A percentile compares a stretch with the other conserved stretches of the same genome.
These are phyloP conservation scores for Eubasilissa regina DNA, from an alignment of 1,140 invertebrate genomes.

Conservation along the genomic window DNA sequence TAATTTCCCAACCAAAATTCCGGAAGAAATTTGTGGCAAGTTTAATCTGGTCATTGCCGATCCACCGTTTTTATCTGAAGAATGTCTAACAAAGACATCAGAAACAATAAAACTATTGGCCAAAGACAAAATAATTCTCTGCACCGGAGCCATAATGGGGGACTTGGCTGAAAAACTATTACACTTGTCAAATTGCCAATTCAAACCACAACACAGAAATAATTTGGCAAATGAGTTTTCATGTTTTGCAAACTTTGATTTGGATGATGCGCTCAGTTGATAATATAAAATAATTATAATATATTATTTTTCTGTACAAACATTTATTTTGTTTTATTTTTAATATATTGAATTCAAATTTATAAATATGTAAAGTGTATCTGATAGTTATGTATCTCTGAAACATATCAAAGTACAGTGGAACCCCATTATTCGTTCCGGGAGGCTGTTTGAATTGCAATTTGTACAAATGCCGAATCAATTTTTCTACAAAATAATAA, in stretches of 20 bases:
- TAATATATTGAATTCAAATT: not conserved
- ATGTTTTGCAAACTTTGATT: conserved; percentile 91
- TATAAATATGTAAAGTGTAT: too few species aligned
- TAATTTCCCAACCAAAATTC: conserved; percentile 83
- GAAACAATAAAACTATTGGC: conserved; percentile 84
- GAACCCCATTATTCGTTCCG: too few species aligned
- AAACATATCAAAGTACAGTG: too few species aligned
- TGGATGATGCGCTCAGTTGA: conserved; percentile 66
- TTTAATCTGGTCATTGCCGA: conserved; percentile 94
- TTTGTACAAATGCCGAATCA: too few species aligned
- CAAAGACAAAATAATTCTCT: conserved; percentile 89
- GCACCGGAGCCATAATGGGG: conserved; percentile 90
- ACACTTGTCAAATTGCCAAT: conserved; percentile 77
- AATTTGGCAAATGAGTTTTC: conserved; percentile 94
- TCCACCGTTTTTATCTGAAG: conserved; percentile 94
- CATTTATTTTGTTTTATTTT: not conserved
- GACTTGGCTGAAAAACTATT: conserved; percentile 79
- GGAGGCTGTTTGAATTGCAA: too few species aligned
- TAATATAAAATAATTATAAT: conserved; percentile 16
- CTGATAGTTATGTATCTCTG: too few species aligned
- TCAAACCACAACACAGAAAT: conserved; percentile 87
- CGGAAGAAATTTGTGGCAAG: conserved; percentile 72
- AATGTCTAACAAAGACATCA: conserved; percentile 91
- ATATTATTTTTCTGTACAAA: conserved; percentile 1
- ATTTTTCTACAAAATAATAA: too few species aligned